These are phyloP conservation scores for Lasioglossum baleicum DNA, from an alignment of 1,140 invertebrate species.

Conservation along the genomic window DNA sequence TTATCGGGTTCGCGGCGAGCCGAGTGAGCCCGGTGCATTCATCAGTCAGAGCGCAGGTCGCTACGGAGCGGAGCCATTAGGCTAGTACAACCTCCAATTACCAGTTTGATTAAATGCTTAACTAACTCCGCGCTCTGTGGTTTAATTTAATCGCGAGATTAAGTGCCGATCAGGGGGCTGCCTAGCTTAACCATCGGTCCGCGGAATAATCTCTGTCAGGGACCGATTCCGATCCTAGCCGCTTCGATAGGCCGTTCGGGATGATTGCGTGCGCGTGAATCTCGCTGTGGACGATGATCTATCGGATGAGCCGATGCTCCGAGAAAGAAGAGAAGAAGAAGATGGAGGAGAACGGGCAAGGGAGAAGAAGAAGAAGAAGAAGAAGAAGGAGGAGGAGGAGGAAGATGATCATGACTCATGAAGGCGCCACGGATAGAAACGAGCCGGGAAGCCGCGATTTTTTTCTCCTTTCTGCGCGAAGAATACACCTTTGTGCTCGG, in stretches of 20 bases:
- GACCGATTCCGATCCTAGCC: slow-evolving; percentile 64
- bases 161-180: slow-evolving; percentile 68
- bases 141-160: slow-evolving; percentile 79
- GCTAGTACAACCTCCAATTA: slow-evolving; percentile 76
- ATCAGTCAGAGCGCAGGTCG: slow-evolving; percentile 70
- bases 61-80: slow-evolving; percentile 70
- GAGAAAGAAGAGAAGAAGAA: background rate
- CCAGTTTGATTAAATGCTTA: slow-evolving; percentile 79
- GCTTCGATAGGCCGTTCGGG: slow-evolving; percentile 51
- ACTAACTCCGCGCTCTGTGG: slow-evolving; percentile 77
- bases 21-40: slow-evolving; percentile 59
- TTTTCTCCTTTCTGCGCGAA: slow-evolving; percentile 56
- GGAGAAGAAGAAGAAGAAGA: background rate
- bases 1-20: slow-evolving; percentile 48
- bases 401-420: slow-evolving; percentile 64
- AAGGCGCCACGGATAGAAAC: slow-evolving; percentile 60
- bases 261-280: slow-evolving; percentile 73
- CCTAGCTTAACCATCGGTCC: slow-evolving; percentile 62
- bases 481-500: slow-evolving; percentile 59
- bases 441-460: slow-evolving; percentile 47
- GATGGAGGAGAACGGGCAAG: background rate
- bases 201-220: slow-evolving; percentile 68
- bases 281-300: slow-evolving; percentile 69
- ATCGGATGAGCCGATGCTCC: slow-evolving; percentile 61
- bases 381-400: slow-evolving; percentile 8